These are phyloP conservation scores for Nannobrachium achirus DNA, from an alignment of 2,113 vertebrate genomes.

Conservation along the genomic window DNA sequence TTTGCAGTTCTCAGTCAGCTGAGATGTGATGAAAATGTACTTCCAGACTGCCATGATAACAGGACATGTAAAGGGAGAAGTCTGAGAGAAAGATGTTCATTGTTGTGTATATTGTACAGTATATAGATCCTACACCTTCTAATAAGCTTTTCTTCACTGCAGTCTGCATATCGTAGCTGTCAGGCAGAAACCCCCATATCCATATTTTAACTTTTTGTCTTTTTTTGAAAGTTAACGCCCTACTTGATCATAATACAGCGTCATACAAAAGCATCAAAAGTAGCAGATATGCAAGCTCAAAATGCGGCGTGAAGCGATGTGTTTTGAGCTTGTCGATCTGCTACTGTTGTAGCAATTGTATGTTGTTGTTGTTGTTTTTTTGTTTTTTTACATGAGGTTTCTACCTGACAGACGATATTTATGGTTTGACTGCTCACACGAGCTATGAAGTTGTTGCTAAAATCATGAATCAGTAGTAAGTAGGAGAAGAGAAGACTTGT, in stretches of 20 bases:
- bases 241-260: no score
- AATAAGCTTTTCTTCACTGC: conserved; percentile 19
- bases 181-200: no score
- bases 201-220: no score
- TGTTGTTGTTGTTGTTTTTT: no score
- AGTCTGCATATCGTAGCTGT: conserved; percentile 5
- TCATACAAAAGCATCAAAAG: no score
- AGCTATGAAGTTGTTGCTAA: conserved; percentile 22
- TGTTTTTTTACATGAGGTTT: no score
- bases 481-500: conserved; percentile 7
- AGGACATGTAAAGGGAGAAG: conserved; percentile 24
- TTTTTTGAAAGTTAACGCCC: no score
- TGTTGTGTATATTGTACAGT: conserved; percentile 22
- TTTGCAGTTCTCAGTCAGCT: conserved; percentile 29
- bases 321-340: no score
- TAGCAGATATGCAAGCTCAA: no score
- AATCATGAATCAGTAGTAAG: conserved; percentile 31
- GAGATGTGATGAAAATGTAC: background rate
- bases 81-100: conserved; percentile 13
- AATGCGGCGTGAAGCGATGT: no score
- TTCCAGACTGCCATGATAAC: conserved; percentile 5
- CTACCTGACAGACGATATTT: conserved; percentile 1
- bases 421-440: conserved; percentile 20
- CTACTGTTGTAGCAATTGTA: no score
- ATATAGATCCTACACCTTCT: conserved; percentile 11